These are phyloP conservation scores for Sebastes diaconus DNA, from an alignment of 2,797 vertebrate genomes.

Conservation along the genomic window DNA sequence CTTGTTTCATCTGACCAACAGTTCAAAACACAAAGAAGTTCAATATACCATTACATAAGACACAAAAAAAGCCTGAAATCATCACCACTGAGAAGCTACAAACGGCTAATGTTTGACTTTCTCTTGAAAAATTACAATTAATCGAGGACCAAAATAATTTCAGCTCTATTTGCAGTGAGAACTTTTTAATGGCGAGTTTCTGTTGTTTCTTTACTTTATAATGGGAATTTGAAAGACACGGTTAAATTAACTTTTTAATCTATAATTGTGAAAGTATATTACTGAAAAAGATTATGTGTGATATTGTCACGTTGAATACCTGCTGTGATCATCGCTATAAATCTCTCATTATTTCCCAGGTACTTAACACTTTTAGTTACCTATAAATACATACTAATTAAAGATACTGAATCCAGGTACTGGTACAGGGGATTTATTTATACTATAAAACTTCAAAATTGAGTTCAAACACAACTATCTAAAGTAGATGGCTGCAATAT, in stretches of 20 bases:
- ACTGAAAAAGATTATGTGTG: neutral
- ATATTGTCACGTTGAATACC: constrained; percentile 2
- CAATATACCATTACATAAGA: neutral
- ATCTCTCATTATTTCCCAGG: neutral
- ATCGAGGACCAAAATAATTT: neutral
- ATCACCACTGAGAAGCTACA: neutral
- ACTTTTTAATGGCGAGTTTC: neutral
- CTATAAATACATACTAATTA: neutral
- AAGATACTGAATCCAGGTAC: neutral
- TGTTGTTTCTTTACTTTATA: neutral
- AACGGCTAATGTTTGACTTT: neutral
- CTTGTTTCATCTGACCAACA: neutral
- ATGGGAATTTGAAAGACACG: neutral
- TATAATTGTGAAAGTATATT: neutral
- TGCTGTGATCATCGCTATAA: neutral
- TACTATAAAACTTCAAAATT: neutral
- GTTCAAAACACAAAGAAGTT: neutral
- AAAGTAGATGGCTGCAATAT: neutral
- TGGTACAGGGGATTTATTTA: neutral
- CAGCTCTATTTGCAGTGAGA: neutral
- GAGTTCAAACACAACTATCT: neutral
- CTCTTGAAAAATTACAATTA: neutral
- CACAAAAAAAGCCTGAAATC: neutral
- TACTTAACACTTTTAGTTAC: constrained; percentile 17
- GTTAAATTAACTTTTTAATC: neutral